A percentile compares a stretch with the other conserved stretches of the same genome.
phyloP scores from a whole-genome alignment of 2,113 vertebrate species.

The Phalacrocorax carbo region DNA sequence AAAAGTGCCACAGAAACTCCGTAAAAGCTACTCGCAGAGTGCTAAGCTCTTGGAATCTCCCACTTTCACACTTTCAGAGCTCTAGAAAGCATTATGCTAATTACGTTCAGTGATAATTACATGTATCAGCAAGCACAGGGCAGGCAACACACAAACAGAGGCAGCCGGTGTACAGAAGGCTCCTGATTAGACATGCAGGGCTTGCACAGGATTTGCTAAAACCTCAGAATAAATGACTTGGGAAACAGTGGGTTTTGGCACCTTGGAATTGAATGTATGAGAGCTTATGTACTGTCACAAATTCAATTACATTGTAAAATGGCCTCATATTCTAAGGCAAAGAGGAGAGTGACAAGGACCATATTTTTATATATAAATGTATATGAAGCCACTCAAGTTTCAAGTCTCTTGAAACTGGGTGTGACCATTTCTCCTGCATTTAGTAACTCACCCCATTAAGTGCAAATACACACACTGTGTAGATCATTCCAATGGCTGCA shows the following conservation, averaged over 20 bases:
- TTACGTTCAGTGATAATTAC: neutral
- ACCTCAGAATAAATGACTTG: neutral
- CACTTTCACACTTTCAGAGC: neutral
- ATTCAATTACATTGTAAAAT: neutral
- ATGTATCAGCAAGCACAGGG: neutral
- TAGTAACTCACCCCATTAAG: conserved; percentile 71
- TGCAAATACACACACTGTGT: conserved; percentile 73
- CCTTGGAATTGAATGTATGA: neutral
- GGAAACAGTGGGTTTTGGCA: neutral
- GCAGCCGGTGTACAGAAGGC: neutral
- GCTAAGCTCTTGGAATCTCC: neutral
- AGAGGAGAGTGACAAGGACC: neutral
- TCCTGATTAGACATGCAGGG: neutral
- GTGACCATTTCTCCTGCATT: neutral
- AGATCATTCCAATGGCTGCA: conserved; percentile 79
- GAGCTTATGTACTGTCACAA: neutral
- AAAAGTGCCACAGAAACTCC: neutral
- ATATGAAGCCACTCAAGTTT: neutral
- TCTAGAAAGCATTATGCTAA: neutral
- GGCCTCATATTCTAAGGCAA: neutral
- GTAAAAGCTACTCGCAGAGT: neutral
- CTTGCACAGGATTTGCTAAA: neutral
- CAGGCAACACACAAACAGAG: neutral
- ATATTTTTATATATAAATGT: neutral
- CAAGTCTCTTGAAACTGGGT: neutral